Evolutionary conservation across 2,888 invertebrate genomes (phyloP).

Genomic region (Fabriciana adippe): DNA sequence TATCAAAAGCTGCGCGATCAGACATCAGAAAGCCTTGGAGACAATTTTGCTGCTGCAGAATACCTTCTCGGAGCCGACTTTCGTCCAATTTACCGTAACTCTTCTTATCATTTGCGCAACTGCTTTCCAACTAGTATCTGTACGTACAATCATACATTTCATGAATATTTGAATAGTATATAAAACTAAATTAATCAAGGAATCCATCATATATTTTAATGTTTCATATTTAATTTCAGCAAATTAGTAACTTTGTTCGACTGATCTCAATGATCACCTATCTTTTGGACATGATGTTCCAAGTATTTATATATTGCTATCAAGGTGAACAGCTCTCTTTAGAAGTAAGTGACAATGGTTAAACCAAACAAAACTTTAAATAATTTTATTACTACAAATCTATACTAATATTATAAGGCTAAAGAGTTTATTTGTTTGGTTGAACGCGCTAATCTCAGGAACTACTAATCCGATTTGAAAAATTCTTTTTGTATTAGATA

Average conservation of each 20-base stretch:
- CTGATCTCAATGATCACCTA: constrained; percentile 60
- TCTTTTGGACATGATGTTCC: constrained; percentile 59
- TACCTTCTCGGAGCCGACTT: constrained; percentile 59
- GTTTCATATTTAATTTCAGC: constrained; percentile 33
- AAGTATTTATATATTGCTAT: constrained; percentile 75
- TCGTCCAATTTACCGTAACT: constrained; percentile 71
- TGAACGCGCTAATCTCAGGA: no score
- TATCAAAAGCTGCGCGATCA: constrained; percentile 46
- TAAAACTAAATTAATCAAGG: no score
- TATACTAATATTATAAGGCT: no score
- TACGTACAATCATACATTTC: constrained; percentile 46
- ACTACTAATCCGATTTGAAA: no score
- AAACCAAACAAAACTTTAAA: no score
- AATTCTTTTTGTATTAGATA: no score
- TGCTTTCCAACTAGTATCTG: constrained; percentile 69
- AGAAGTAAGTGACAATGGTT: constrained; percentile 18
- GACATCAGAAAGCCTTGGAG: constrained; percentile 56
- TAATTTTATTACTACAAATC: no score
- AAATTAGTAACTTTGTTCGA: constrained; percentile 53
- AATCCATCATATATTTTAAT: background rate
- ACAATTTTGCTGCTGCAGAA: constrained; percentile 52
- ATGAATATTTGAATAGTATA: background rate
- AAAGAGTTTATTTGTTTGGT: no score
- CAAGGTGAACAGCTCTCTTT: constrained; percentile 66
- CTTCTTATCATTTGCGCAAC: constrained; percentile 73